Evolutionary conservation across 1,140 invertebrate genomes (phyloP).

Genomic region (Hycleus cichorii): DNA sequence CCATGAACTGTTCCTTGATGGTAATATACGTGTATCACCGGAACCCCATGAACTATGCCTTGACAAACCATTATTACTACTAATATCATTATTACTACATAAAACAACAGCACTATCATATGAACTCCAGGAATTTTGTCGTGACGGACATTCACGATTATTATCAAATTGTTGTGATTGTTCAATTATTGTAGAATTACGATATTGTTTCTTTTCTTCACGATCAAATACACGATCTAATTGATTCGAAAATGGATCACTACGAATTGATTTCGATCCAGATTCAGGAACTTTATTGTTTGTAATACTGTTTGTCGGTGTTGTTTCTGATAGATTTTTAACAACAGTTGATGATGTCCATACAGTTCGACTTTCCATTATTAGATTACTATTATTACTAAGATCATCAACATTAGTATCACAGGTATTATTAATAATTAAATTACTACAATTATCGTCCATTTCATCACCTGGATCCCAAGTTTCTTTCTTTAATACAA

Average conservation of each 20-base stretch:
- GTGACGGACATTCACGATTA: constrained; percentile 45
- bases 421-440: constrained; percentile 34
- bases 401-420: constrained; percentile 39
- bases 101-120: constrained; percentile 68
- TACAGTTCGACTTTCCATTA: constrained; percentile 33
- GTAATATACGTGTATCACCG: constrained; percentile 55
- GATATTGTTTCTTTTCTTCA: constrained; percentile 55
- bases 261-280: constrained; percentile 26
- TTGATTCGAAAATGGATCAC: constrained; percentile 64
- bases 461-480: constrained; percentile 55
- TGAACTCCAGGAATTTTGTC: constrained; percentile 74
- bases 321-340: constrained; percentile 23
- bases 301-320: constrained; percentile 9
- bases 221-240: constrained; percentile 64
- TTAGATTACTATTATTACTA: constrained; percentile 44
- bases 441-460: constrained; percentile 12
- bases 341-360: constrained; percentile 34
- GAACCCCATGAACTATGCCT: constrained; percentile 78
- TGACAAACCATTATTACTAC: constrained; percentile 44
- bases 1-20: constrained; percentile 66
- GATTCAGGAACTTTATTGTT: constrained; percentile 33
- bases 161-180: constrained; percentile 19
- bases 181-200: constrained; percentile 39
- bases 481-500: constrained; percentile 49
- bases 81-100: constrained; percentile 39